Percentiles rank a stretch among this genome's conserved stretches.
Evolutionary conservation across 2,888 invertebrate genomes (phyloP).

Genomic region (Sinohyriopsis cumingii): DNA sequence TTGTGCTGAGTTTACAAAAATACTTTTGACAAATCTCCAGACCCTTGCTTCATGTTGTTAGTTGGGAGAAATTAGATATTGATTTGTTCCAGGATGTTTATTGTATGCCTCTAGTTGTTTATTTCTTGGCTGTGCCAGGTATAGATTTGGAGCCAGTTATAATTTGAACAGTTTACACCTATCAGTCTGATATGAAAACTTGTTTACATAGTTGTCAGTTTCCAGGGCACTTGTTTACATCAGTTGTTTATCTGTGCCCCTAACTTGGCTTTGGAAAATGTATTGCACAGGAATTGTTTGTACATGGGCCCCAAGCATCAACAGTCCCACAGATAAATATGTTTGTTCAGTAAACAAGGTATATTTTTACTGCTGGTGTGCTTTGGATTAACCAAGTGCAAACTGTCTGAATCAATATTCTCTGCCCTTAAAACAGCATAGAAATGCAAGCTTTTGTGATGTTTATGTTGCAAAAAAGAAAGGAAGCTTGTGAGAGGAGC

Average conservation of each 20-base stretch:
- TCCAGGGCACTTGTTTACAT: constrained; percentile 40
- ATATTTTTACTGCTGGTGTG: too few species aligned
- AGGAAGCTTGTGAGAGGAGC: too few species aligned
- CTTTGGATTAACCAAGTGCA: too few species aligned
- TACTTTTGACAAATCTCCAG: too few species aligned
- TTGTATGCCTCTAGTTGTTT: constrained; percentile 33
- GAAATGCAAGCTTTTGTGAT: too few species aligned
- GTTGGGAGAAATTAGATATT: constrained; percentile 18
- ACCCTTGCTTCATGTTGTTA: neutral
- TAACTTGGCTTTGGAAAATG: constrained; percentile 18
- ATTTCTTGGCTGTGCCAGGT: constrained; percentile 26
- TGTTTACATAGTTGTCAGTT: constrained; percentile 53
- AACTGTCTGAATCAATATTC: too few species aligned
- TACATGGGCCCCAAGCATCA: constrained; percentile 24
- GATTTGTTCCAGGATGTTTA: constrained; percentile 35
- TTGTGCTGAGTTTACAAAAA: too few species aligned
- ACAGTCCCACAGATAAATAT: constrained; percentile 10
- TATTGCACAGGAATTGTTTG: constrained; percentile 28
- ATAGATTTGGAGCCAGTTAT: constrained; percentile 39
- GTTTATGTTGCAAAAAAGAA: too few species aligned
- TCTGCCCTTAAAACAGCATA: too few species aligned
- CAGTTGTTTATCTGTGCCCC: constrained; percentile 35
- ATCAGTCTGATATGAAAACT: constrained; percentile 43
- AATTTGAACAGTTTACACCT: constrained; percentile 55
- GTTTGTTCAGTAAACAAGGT: too few species aligned